Evolutionary conservation across 2,888 invertebrate species (phyloP).

Genomic region (Orthonevra nobilis): DNA sequence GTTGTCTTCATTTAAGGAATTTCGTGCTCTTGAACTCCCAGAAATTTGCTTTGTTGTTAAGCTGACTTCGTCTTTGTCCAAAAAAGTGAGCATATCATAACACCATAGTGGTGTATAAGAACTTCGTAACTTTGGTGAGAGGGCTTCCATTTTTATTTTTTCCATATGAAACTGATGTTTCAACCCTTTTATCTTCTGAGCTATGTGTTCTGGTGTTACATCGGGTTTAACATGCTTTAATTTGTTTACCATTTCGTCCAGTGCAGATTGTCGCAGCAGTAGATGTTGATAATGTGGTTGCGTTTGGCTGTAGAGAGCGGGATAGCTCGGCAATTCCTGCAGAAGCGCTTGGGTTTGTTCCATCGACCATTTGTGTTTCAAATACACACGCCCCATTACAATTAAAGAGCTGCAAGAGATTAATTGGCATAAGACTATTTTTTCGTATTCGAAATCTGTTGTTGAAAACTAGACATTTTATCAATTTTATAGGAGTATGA

Average conservation of each 20-base stretch:
- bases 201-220: neutral
- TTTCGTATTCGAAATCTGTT: too few relatives aligned
- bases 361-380: conserved; percentile 11
- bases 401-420: too few relatives aligned
- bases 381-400: too few relatives aligned
- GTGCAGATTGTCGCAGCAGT: neutral
- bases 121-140: neutral
- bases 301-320: neutral
- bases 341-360: neutral
- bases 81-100: neutral
- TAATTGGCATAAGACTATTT: too few relatives aligned
- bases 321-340: neutral
- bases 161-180: neutral
- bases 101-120: conserved; percentile 16
- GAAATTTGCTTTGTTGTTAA: too few relatives aligned
- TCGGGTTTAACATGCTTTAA: neutral
- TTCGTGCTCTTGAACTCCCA: too few relatives aligned
- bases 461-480: neutral
- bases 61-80: neutral
- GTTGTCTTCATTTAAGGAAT: too few relatives aligned
- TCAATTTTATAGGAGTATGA: too few relatives aligned
- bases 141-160: neutral
- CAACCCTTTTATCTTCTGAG: neutral
- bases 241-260: neutral
- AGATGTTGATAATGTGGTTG: neutral